phyloP scores from a whole-genome alignment of 2,113 vertebrate genomes.

The Mustela nigripes region DNA sequence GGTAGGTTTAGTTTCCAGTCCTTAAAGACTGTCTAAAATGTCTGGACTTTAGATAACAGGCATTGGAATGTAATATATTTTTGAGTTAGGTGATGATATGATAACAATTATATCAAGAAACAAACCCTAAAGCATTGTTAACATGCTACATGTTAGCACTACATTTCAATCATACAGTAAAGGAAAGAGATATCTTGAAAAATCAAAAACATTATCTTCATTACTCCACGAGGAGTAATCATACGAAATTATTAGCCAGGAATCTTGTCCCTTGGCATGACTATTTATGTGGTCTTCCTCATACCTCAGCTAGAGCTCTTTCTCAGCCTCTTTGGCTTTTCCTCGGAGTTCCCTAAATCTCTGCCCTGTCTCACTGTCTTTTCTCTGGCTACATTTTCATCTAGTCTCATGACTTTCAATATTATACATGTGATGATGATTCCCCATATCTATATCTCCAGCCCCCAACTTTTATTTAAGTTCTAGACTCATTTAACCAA shows the following conservation, averaged over 20 bases:
- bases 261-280: background rate
- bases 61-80: background rate
- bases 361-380: background rate
- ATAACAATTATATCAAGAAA: background rate
- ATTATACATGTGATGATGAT: background rate
- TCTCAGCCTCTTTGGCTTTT: background rate
- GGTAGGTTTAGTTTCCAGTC: background rate
- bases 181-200: background rate
- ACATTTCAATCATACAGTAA: background rate
- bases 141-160: background rate
- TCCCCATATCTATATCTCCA: background rate
- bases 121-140: background rate
- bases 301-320: background rate
- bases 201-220: background rate
- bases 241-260: background rate
- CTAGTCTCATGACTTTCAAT: background rate
- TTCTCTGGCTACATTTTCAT: background rate
- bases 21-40: background rate
- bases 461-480: background rate
- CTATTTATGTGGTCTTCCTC: background rate
- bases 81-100: background rate
- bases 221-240: background rate
- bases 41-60: background rate
- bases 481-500: background rate
- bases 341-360: background rate